Conservation (phyloP, 2,888 invertebrate genomes). For the Leptopterna dolabrata region DNA sequence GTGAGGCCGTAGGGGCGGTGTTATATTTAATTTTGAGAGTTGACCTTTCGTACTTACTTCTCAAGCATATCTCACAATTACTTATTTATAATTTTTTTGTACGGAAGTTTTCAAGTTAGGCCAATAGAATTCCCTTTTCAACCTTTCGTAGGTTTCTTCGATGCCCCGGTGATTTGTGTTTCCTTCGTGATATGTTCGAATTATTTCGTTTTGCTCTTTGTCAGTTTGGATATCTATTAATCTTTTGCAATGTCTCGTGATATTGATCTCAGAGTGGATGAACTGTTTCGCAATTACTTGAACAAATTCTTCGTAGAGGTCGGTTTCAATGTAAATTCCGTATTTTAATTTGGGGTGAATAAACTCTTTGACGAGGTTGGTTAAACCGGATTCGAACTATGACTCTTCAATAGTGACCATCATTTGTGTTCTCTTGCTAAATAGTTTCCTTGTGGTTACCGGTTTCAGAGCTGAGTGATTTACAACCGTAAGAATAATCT, state of each 20-base stretch:
- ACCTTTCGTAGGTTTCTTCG: neutral
- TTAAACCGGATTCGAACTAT: neutral
- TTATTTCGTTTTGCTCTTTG: neutral
- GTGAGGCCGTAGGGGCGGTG: slow-evolving; percentile 57
- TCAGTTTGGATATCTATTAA: no score
- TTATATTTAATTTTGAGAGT: slow-evolving; percentile 57
- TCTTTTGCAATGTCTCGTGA: no score
- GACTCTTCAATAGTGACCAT: no score
- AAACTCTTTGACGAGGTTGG: neutral
- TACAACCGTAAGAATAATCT: neutral
- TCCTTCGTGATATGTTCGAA: neutral
- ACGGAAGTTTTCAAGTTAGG: no score
- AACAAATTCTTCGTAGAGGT: neutral
- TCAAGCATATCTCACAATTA: slow-evolving; percentile 28
- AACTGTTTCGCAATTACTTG: no score
- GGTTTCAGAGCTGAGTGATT: neutral
- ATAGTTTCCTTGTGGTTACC: no score
- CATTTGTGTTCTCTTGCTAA: no score
- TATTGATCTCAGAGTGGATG: neutral
- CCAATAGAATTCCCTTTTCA: neutral
- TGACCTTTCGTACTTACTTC: slow-evolving; percentile 59
- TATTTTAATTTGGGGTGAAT: neutral
- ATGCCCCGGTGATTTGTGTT: neutral
- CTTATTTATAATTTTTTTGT: neutral
- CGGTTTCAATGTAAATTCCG: neutral